phyloP scores from a whole-genome alignment of 2,888 invertebrate species.

The Patella depressa region DNA sequence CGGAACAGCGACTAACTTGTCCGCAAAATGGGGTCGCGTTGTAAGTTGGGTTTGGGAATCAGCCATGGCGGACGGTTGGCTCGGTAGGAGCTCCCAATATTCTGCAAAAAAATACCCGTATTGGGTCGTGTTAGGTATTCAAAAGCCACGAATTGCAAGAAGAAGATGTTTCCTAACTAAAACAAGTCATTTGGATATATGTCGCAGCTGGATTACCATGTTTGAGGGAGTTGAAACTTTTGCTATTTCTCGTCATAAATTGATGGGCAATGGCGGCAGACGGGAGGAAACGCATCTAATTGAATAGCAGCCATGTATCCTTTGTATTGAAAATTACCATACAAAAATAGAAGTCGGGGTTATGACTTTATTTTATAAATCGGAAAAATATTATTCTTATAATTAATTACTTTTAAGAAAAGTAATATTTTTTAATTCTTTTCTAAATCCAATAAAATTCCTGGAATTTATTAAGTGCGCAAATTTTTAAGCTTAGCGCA shows the following conservation, averaged over 20 bases:
- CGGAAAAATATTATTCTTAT: neutral
- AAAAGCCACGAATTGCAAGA: neutral
- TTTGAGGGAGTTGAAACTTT: neutral
- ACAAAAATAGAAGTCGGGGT: neutral
- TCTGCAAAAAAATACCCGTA: too few relatives aligned
- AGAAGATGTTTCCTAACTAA: neutral
- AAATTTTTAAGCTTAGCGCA: conserved; percentile 36
- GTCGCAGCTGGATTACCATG: neutral
- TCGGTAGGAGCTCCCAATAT: neutral
- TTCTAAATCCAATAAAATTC: neutral
- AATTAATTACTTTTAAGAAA: neutral
- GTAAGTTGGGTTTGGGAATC: neutral
- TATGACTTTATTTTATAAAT: neutral
- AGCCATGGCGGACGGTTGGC: neutral
- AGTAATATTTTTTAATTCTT: neutral
- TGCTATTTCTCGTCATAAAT: neutral
- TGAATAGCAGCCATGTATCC: neutral
- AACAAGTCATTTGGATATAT: neutral
- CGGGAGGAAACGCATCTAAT: neutral
- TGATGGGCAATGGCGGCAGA: conserved; percentile 1
- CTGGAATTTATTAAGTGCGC: neutral
- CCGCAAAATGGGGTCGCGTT: conserved; percentile 9
- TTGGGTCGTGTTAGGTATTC: neutral
- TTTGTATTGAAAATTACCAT: neutral
- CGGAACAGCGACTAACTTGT: neutral